Conservation (phyloP, 2,797 vertebrate genomes). For the Pseudopleuronectes americanus region DNA sequence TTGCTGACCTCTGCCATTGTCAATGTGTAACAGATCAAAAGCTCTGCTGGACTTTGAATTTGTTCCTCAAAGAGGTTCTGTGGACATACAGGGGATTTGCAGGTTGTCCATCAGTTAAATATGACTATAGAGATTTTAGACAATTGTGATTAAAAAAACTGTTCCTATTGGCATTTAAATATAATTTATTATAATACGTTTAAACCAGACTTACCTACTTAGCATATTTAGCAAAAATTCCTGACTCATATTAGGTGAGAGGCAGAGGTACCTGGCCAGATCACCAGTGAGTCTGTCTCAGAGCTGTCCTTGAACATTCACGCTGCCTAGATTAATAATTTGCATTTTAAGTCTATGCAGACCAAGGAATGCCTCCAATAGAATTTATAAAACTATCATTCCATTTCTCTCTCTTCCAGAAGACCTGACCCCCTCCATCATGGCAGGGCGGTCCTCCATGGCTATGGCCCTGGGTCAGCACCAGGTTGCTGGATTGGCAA, state of each 20-base stretch:
- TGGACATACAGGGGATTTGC: too few species aligned
- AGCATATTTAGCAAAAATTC: background rate
- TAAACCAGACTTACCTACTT: too few species aligned
- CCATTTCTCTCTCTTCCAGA: constrained; percentile 69
- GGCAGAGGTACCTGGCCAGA: background rate
- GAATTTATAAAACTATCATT: background rate
- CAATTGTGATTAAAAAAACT: background rate
- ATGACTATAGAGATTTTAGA: too few species aligned
- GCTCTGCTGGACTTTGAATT: too few species aligned
- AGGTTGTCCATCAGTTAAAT: too few species aligned
- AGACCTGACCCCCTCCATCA: constrained; percentile 83
- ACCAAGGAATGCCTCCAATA: background rate
- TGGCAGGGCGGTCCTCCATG: constrained; percentile 85
- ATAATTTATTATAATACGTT: background rate
- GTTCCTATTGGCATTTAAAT: background rate
- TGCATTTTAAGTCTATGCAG: background rate
- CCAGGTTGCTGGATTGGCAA: constrained; percentile 82
- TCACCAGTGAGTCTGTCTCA: background rate
- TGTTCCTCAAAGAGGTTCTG: too few species aligned
- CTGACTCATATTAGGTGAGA: background rate
- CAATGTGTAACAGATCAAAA: too few species aligned
- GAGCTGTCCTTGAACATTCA: background rate
- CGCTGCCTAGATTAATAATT: background rate
- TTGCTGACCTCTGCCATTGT: background rate
- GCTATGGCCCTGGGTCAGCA: constrained; percentile 84